Evolutionary conservation across 1,140 invertebrate genomes (phyloP).

Genomic region (Mycetomoellerius zeteki): DNA sequence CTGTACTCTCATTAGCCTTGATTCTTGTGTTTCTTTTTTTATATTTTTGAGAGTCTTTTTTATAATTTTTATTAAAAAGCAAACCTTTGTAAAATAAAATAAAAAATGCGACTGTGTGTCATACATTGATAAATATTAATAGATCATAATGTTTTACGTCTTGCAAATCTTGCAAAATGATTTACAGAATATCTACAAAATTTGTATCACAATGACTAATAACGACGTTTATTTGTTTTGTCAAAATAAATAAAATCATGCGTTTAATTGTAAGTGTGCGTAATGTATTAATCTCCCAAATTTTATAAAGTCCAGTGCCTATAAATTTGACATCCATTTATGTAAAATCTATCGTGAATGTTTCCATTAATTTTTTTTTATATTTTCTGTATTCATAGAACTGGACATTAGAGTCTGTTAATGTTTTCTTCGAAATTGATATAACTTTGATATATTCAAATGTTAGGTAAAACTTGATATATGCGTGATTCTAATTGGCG

Average conservation of each 20-base stretch:
- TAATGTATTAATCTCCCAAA: neutral
- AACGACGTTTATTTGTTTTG: neutral
- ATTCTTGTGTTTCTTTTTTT: too few relatives aligned
- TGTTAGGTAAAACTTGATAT: neutral
- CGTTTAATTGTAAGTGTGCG: neutral
- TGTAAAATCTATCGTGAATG: neutral
- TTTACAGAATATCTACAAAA: constrained; percentile 32
- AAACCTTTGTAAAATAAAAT: neutral
- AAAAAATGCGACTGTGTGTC: constrained; percentile 9
- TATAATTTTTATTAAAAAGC: neutral
- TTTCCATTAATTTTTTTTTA: neutral
- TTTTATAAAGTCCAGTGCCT: neutral
- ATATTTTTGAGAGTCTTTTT: too few relatives aligned
- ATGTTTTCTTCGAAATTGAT: neutral
- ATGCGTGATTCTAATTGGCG: neutral
- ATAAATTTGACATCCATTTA: neutral
- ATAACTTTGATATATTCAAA: neutral
- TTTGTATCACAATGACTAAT: neutral
- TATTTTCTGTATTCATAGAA: neutral
- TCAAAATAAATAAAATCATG: neutral
- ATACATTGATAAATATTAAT: constrained; percentile 20
- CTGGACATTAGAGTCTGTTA: neutral
- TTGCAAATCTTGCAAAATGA: neutral
- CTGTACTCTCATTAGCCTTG: too few relatives aligned
- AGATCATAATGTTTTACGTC: neutral